Conservation (phyloP, 2,113 vertebrate species). For the Limanda limanda region DNA sequence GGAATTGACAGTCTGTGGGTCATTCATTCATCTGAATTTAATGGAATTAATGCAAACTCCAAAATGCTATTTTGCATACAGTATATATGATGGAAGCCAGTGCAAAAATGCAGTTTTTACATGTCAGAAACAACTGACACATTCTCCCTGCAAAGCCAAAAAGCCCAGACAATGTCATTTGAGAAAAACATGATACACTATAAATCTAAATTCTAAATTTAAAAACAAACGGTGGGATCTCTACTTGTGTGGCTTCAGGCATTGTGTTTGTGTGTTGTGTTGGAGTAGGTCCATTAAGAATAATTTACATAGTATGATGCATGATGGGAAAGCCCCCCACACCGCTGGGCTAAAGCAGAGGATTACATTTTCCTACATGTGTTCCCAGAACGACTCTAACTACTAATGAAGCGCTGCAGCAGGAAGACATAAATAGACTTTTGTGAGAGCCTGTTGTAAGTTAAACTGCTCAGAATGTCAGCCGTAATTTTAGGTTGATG, state of each 20-base stretch:
- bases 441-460: slow-evolving; percentile 41
- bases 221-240: slow-evolving; percentile 7
- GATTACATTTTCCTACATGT: slow-evolving; percentile 76
- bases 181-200: slow-evolving; percentile 1
- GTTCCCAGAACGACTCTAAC: slow-evolving; percentile 62
- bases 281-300: slow-evolving; percentile 49
- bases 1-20: not conserved
- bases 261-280: slow-evolving; percentile 16
- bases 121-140: not conserved
- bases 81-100: not conserved
- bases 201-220: not conserved
- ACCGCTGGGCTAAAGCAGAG: slow-evolving; percentile 52
- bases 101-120: not conserved
- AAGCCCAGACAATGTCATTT: not conserved
- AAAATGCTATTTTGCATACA: not conserved
- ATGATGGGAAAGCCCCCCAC: slow-evolving; percentile 65
- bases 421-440: slow-evolving; percentile 74
- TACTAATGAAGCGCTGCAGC: slow-evolving; percentile 41
- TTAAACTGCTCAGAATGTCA: slow-evolving; percentile 48
- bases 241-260: not conserved
- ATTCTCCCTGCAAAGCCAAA: not conserved
- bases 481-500: slow-evolving; percentile 34
- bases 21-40: not conserved
- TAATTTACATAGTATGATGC: slow-evolving; percentile 66
- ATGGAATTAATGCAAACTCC: not conserved